phyloP scores from a whole-genome alignment of 2,797 vertebrate genomes.

The Semotilus atromaculatus region DNA sequence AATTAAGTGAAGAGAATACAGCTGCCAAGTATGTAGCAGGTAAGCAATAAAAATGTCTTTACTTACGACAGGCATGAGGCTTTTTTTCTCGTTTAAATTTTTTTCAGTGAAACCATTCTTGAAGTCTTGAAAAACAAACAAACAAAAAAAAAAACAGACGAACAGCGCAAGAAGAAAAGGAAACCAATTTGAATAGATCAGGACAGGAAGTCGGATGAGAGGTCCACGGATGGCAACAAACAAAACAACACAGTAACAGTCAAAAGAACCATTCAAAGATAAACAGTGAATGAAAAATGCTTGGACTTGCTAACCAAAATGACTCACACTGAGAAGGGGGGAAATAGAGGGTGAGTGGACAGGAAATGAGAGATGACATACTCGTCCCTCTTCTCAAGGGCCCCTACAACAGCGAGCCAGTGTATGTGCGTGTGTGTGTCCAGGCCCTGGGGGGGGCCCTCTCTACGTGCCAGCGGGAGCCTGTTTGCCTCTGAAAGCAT shows the following conservation, averaged over 20 bases:
- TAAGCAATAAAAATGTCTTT: slow-evolving; percentile 4
- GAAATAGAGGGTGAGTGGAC: slow-evolving; percentile 47
- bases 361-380: slow-evolving; percentile 62
- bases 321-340: slow-evolving; percentile 54
- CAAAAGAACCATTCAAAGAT: slow-evolving; percentile 46
- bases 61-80: not conserved
- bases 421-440: slow-evolving; percentile 48
- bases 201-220: slow-evolving; percentile 21
- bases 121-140: not conserved
- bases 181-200: slow-evolving; percentile 24
- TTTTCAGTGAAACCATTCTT: not conserved
- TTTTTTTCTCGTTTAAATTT: not conserved
- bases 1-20: not conserved
- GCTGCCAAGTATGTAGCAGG: slow-evolving; percentile 14
- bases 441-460: slow-evolving; percentile 48
- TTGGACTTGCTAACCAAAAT: slow-evolving; percentile 42
- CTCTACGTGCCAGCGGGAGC: slow-evolving; percentile 73
- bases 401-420: slow-evolving; percentile 52
- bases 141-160: too few relatives aligned
- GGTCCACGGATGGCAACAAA: slow-evolving; percentile 32
- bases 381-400: slow-evolving; percentile 53
- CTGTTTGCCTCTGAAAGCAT: slow-evolving; percentile 78
- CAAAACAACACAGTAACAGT: slow-evolving; percentile 51
- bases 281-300: slow-evolving; percentile 46
- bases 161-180: slow-evolving; percentile 9